phyloP scores from a whole-genome alignment of 2,797 vertebrate species.

The Acipenser transmontanus region DNA sequence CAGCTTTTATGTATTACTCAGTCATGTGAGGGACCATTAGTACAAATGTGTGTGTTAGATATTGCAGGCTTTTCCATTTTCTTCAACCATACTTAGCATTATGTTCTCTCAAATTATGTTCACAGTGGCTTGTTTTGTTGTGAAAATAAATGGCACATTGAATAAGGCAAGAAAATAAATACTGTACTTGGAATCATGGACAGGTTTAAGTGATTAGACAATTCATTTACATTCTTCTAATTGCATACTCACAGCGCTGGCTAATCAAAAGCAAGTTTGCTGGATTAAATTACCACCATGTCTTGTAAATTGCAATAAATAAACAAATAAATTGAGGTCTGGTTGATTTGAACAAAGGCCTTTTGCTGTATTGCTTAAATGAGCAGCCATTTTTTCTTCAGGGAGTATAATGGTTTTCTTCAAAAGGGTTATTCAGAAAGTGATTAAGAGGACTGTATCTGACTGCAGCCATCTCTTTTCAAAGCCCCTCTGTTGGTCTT shows the following conservation, averaged over 20 bases:
- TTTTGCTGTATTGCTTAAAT: not conserved
- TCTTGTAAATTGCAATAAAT: slow-evolving; percentile 2
- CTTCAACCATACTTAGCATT: no score
- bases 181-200: no score
- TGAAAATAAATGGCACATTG: no score
- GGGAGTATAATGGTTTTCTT: not conserved
- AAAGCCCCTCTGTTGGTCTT: not conserved
- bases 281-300: not conserved
- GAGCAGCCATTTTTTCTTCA: not conserved
- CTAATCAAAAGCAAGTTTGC: not conserved
- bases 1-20: no score
- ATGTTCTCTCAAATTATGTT: no score
- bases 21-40: no score
- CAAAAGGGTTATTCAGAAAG: not conserved
- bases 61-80: no score
- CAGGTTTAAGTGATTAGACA: not conserved
- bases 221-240: not conserved
- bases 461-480: no score
- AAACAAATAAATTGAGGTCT: not conserved
- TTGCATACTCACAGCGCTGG: not conserved
- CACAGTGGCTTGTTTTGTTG: no score
- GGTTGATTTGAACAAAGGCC: not conserved
- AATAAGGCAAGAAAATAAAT: no score
- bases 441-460: not conserved
- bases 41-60: no score